Conservation (phyloP, 2,888 invertebrate species). For the Plebejus melissa region DNA sequence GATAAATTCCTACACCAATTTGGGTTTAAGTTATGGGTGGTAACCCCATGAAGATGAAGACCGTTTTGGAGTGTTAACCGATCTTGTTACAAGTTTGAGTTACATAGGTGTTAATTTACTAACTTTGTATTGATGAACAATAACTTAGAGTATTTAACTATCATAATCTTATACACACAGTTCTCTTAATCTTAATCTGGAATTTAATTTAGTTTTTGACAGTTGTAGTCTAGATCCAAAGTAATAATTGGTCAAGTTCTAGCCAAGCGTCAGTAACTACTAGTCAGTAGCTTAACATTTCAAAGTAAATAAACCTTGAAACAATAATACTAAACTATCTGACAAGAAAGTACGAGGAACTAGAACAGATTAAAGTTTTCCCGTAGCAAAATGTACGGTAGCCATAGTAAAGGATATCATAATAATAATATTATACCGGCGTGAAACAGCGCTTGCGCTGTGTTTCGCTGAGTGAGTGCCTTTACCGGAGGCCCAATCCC, state of each 20-base stretch:
- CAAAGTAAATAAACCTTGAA: neutral
- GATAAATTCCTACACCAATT: neutral
- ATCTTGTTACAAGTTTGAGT: constrained; percentile 60
- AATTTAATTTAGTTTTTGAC: neutral
- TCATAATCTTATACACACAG: neutral
- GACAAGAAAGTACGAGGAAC: too few species aligned
- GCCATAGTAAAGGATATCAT: too few species aligned
- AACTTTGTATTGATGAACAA: neutral
- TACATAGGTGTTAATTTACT: constrained; percentile 48
- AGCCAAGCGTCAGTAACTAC: neutral
- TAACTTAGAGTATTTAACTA: neutral
- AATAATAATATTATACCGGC: too few species aligned
- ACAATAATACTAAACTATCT: neutral
- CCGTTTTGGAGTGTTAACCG: constrained; percentile 62
- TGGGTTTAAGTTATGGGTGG: constrained; percentile 39
- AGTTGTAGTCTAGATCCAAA: neutral
- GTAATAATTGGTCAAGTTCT: neutral
- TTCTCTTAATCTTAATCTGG: neutral
- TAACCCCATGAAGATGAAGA: constrained; percentile 51
- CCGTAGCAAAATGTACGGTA: too few species aligned
- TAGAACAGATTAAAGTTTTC: too few species aligned
- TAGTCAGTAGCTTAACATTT: neutral
- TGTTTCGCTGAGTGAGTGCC: too few species aligned
- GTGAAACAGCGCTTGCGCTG: too few species aligned
- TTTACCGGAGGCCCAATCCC: too few species aligned